phyloP scores from a whole-genome alignment of 2,888 invertebrate genomes.

The Sinohyriopsis cumingii region DNA sequence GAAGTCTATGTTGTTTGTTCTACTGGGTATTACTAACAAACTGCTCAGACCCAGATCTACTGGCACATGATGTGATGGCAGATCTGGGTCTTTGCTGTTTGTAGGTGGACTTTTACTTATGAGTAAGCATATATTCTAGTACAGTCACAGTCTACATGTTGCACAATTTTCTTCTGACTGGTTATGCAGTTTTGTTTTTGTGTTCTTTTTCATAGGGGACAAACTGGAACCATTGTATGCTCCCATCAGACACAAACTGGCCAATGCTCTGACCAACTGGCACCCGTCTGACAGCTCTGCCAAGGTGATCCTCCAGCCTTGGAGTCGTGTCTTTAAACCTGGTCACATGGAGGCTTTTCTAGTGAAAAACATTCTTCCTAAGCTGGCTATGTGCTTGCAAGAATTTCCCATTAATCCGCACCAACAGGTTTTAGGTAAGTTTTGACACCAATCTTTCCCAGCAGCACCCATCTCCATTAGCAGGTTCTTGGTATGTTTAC shows the following conservation, averaged over 20 bases:
- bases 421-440: slow-evolving; percentile 67
- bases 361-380: slow-evolving; percentile 79
- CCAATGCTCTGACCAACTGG: slow-evolving; percentile 92
- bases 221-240: slow-evolving; percentile 82
- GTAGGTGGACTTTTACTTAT: too few species aligned
- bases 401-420: slow-evolving; percentile 70
- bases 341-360: slow-evolving; percentile 83
- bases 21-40: too few species aligned
- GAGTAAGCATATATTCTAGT: not conserved
- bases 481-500: too few species aligned
- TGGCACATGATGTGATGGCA: too few species aligned
- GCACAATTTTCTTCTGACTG: not conserved
- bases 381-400: slow-evolving; percentile 66
- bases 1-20: too few species aligned
- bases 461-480: too few species aligned
- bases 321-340: slow-evolving; percentile 85
- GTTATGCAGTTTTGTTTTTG: not conserved
- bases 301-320: slow-evolving; percentile 90
- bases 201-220: slow-evolving; percentile 47
- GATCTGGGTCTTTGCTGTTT: too few species aligned
- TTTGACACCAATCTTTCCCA: too few species aligned
- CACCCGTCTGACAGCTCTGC: slow-evolving; percentile 96
- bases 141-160: not conserved
- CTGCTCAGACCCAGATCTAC: too few species aligned
- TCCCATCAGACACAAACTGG: slow-evolving; percentile 91